phyloP scores from a whole-genome alignment of 2,888 invertebrate genomes.

The Hydrotaea cyrtoneurina region DNA sequence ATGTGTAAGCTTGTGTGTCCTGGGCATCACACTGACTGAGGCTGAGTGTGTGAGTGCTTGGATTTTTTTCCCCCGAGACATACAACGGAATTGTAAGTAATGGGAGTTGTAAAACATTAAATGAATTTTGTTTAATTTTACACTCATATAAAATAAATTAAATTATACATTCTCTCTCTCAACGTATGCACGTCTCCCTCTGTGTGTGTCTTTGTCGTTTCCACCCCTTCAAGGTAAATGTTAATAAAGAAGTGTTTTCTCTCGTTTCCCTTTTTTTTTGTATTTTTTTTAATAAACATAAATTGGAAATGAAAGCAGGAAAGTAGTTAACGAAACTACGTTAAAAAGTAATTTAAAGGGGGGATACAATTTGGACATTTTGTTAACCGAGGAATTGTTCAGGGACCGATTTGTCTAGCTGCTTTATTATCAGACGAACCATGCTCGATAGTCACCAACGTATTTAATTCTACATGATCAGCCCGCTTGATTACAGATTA shows the following conservation, averaged over 20 bases:
- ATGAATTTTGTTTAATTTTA: conserved; percentile 58
- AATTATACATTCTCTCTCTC: conserved; percentile 40
- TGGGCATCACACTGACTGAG: not conserved
- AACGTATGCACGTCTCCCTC: not conserved
- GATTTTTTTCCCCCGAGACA: conserved; percentile 31
- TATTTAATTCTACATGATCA: not conserved
- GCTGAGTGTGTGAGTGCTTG: not conserved
- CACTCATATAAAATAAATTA: conserved; percentile 54
- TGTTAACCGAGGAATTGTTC: too few relatives aligned
- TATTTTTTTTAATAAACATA: conserved; percentile 1
- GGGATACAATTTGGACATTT: too few relatives aligned
- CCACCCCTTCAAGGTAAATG: not conserved
- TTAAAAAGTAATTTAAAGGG: not conserved
- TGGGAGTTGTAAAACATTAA: conserved; percentile 46
- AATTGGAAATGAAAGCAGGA: not conserved
- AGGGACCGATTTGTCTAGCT: too few relatives aligned
- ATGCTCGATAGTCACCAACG: too few relatives aligned
- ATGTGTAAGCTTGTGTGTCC: not conserved
- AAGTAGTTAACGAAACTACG: not conserved
- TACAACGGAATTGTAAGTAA: conserved; percentile 54
- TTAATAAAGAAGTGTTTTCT: not conserved
- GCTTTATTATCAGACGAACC: too few relatives aligned
- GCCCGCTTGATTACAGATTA: too few relatives aligned
- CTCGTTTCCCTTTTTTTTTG: not conserved
- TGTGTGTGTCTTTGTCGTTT: not conserved